phyloP scores from a whole-genome alignment of 2,113 vertebrate species.

The Neoarius graeffei region DNA sequence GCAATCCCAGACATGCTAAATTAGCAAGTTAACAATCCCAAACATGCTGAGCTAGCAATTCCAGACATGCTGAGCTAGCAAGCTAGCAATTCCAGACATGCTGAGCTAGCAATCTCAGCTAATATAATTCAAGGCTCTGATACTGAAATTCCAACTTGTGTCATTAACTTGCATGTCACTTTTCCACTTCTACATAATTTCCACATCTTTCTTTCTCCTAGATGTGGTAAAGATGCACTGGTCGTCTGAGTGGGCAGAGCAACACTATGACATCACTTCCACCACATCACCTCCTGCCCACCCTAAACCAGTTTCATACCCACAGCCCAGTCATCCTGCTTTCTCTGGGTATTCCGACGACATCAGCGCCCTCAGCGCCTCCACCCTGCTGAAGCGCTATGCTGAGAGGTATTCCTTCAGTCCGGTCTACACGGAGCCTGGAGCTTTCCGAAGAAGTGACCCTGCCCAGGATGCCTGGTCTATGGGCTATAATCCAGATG shows the following conservation, averaged over 20 bases:
- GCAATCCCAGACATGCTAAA: no score
- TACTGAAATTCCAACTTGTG: background rate
- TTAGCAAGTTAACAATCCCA: no score
- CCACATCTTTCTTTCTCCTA: slow-evolving; percentile 40
- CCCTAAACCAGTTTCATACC: slow-evolving; percentile 85
- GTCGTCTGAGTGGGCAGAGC: slow-evolving; percentile 97
- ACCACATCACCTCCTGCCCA: slow-evolving; percentile 87
- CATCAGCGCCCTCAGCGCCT: slow-evolving; percentile 92
- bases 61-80: no score
- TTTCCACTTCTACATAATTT: background rate
- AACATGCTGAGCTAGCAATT: no score
- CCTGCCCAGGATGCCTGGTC: slow-evolving; percentile 80
- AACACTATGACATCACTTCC: slow-evolving; percentile 94
- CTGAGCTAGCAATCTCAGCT: background rate
- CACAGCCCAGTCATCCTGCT: slow-evolving; percentile 77
- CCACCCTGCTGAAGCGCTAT: slow-evolving; percentile 92
- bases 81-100: no score
- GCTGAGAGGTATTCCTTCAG: slow-evolving; percentile 88
- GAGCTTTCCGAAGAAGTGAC: slow-evolving; percentile 82
- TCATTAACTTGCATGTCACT: background rate
- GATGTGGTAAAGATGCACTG: slow-evolving; percentile 96
- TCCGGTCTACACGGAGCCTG: slow-evolving; percentile 71
- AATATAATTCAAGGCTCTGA: background rate
- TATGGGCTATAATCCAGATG: slow-evolving; percentile 73
- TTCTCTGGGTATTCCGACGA: slow-evolving; percentile 88